Evolutionary conservation across 2,888 invertebrate species (phyloP), one percentile per base, ranked within the genome.

Genomic region (Desoria tigrina): DNA sequence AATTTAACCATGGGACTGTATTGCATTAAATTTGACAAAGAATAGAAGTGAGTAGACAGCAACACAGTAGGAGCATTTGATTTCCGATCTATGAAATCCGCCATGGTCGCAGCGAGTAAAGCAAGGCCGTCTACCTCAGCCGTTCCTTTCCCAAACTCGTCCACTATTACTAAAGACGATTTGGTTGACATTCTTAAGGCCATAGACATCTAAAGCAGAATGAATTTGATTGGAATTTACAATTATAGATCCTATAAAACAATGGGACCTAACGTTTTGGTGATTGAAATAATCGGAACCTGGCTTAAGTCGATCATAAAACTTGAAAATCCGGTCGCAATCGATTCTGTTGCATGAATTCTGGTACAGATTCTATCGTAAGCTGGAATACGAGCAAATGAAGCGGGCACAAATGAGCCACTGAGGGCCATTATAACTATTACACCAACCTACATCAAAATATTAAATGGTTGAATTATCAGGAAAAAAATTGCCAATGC

Each of bases 71-170:
- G 93, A 77, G 89, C 89, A 11, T 79, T 72, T 2, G 79, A 72
- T 0, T 78, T 83, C 63, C 84, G 81, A 59, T 83, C 82, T 53
- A 88, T 79, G 80, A 92, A 89, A 75, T 87, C 82, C 74, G 85
- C 85, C 55, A 94, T 79, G 42, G 86, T 84, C 0, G 90, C 85
- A 0, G 86, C 84, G 23, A 93, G 81, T 37, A 95, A 80, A 0
- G 90, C 84, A 42, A 88, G 80, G 0, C 93, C 94, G 80, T 93
- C 93, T 2, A 84, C 81, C 78, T 87, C 85, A 1, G 85, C 81
- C 1, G 94, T 94, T 66, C 93, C 92, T 79, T 89, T 88, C 2
- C 94, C 94, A 82, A 94, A 92, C 82, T 94, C 94, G 81, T 96
- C 95, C 42, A 94, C 83, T 32, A 95, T 82, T 0, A 95, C 83